Conservation (phyloP, 2,888 invertebrate species). For the Sphaerophoria rueppellii region DNA sequence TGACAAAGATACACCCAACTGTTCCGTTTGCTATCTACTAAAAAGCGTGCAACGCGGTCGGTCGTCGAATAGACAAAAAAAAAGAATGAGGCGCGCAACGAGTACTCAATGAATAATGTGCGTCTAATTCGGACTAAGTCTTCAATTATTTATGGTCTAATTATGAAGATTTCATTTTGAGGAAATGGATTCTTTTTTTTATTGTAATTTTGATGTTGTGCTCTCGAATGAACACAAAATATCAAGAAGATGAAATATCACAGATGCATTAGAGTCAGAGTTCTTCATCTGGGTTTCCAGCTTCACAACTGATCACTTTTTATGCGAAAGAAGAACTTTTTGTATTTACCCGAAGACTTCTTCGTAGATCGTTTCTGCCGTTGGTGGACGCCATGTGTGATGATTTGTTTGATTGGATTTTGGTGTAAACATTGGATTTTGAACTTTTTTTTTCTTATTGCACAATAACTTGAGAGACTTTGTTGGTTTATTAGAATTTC, state of each 20-base stretch:
- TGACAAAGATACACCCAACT: slow-evolving; percentile 46
- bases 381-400: slow-evolving; percentile 48
- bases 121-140: slow-evolving; percentile 67
- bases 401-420: slow-evolving; percentile 47
- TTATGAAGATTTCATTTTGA: slow-evolving; percentile 58
- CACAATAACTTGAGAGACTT: slow-evolving; percentile 18
- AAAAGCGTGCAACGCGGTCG: neutral
- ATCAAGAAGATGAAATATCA: slow-evolving; percentile 20
- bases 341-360: slow-evolving; percentile 66
- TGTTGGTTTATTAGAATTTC: slow-evolving; percentile 43
- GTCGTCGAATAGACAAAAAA: neutral
- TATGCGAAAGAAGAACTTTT: neutral
- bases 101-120: slow-evolving; percentile 66
- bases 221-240: neutral
- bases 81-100: slow-evolving; percentile 24
- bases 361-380: slow-evolving; percentile 52
- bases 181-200: slow-evolving; percentile 11
- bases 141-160: slow-evolving; percentile 73
- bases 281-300: slow-evolving; percentile 23
- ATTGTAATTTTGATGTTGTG: neutral
- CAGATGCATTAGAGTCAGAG: slow-evolving; percentile 8
- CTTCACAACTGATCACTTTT: neutral
- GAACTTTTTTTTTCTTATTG: slow-evolving; percentile 34
- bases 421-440: slow-evolving; percentile 56
- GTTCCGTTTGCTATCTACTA: slow-evolving; percentile 38